Evolutionary conservation across 2,888 invertebrate species (phyloP).

Genomic region (Pyrochroa serraticornis): DNA sequence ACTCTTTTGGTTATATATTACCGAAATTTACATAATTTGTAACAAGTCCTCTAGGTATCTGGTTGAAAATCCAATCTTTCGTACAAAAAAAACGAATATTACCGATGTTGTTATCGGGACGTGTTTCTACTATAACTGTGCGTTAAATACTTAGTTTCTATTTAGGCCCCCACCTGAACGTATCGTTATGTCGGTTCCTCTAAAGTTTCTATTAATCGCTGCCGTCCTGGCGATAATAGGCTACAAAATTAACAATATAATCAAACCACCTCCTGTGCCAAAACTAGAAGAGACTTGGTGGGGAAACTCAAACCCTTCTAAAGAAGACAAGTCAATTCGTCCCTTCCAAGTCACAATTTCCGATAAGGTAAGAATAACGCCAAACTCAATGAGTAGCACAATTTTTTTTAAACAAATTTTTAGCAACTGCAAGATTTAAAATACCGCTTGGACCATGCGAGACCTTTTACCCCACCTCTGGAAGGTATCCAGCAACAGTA

Average conservation of each 20-base stretch:
- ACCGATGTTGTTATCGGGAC: no score
- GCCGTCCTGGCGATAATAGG: not conserved
- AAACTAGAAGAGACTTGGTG: conserved; percentile 25
- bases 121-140: no score
- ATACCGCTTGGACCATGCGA: conserved; percentile 61
- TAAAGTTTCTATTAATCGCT: no score
- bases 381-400: not conserved
- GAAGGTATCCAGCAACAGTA: conserved; percentile 76
- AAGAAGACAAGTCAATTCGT: conserved; percentile 18
- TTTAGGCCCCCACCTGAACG: no score
- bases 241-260: conserved; percentile 14
- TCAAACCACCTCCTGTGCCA: conserved; percentile 12
- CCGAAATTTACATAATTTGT: no score
- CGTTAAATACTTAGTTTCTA: no score
- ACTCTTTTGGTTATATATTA: no score
- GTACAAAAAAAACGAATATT: no score
- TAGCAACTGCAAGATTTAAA: conserved; percentile 58
- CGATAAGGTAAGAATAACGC: conserved; percentile 15
- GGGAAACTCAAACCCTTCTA: conserved; percentile 12
- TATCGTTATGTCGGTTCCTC: no score
- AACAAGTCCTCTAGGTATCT: no score
- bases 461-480: conserved; percentile 60
- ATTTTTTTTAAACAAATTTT: conserved; percentile 5
- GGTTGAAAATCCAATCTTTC: no score
- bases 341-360: conserved; percentile 14